Evolutionary conservation across 1,140 invertebrate species (phyloP), one percentile per base, ranked within the genome.

Genomic region (Hyles euphorbiae): DNA sequence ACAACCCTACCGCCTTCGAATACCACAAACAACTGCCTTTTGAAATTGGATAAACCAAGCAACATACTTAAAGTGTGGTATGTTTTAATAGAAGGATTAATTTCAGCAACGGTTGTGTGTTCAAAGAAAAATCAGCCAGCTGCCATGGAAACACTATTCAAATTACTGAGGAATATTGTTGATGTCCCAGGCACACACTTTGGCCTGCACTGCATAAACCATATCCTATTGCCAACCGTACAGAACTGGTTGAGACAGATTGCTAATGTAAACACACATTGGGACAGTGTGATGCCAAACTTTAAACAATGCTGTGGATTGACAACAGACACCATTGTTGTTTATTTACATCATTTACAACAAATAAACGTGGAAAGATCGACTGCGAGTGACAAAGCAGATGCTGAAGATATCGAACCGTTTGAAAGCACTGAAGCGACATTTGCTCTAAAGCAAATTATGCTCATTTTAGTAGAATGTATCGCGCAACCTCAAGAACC

Each of bases 251-350:
- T 98, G 50, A 90, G 96, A 7, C 94, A 95, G 75, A 92, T 94
- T 54, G 91, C 93, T 59, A 91, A 92, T 60, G 91, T 92, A 2
- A 91, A 91, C 66, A 91, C 91, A 65, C 91, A 93, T 43, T 95
- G 93, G 93, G 93, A 94, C 67, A 92, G 92, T 48, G 93, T 94
- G 64, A 94, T 94, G 66, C 92, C 95, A 47, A 97, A 97, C 81
- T 98, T 98, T 73, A 98, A 98, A 77, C 96, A 98, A 73, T 98
- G 95, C 72, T 97, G 95, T 78, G 97, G 97, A 9, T 93, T 97
- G 70, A 95, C 95, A 33, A 96, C 96, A 3, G 97, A 98, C 76
- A 89, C 98, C 34, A 93, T 98, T n/a, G 96, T 98, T 0, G 93
- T 97, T 76, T 96, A 96, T 72, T 78, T 96, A 34, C 81, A 88